A percentile compares a stretch with the other conserved stretches of the same genome.
Evolutionary conservation across 2,888 invertebrate species (phyloP).

Genomic region (Blera fallax): DNA sequence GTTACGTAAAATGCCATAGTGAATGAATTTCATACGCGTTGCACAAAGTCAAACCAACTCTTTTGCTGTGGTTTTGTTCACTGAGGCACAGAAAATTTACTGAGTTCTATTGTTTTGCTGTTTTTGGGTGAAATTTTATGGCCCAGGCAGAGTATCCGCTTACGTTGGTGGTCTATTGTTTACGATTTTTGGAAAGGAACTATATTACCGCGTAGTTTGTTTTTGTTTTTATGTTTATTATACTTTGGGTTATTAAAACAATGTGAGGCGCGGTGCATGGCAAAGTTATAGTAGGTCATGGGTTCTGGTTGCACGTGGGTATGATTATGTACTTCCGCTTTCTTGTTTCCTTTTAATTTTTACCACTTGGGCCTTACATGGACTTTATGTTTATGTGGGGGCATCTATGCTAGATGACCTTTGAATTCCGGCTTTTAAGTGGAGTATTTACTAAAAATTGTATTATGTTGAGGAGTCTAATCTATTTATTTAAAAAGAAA

Average conservation of each 20-base stretch:
- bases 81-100: neutral
- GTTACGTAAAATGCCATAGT: neutral
- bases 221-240: neutral
- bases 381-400: too few species aligned
- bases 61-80: neutral
- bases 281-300: neutral
- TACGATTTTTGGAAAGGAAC: neutral
- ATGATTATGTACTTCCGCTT: neutral
- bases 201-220: neutral
- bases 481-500: too few species aligned
- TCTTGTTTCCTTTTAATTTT: neutral
- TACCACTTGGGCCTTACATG: neutral
- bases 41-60: neutral
- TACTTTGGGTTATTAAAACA: neutral
- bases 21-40: neutral
- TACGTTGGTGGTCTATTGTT: constrained; percentile 41
- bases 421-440: too few species aligned
- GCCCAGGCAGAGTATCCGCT: neutral
- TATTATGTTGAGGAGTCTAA: too few species aligned
- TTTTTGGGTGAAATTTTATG: constrained; percentile 12
- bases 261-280: neutral
- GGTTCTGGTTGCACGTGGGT: neutral
- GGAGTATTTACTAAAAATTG: too few species aligned
- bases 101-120: neutral
- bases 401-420: too few species aligned